Conservation (phyloP, 2,113 vertebrate species). For the Boulengeromyrus knoepffleri region DNA sequence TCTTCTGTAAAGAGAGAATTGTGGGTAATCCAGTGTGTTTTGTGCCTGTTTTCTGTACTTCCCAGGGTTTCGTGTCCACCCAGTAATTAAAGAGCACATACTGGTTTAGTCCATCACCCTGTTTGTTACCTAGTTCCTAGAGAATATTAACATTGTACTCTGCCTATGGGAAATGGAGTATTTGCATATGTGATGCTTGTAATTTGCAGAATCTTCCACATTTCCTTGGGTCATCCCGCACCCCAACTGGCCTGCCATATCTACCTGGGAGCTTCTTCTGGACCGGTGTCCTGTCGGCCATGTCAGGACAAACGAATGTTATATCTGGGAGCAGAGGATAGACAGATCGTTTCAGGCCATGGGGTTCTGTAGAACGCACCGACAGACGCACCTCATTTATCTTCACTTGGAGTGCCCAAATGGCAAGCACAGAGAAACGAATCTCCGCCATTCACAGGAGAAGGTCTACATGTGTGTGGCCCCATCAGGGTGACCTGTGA, state of each 20-base stretch:
- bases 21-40: background rate
- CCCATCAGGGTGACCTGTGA: background rate
- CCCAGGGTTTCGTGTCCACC: background rate
- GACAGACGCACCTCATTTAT: background rate
- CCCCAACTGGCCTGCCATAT: background rate
- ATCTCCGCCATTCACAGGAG: background rate
- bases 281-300: conserved; percentile 56
- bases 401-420: background rate
- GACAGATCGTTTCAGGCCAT: background rate
- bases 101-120: background rate
- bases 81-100: background rate
- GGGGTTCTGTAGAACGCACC: background rate
- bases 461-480: background rate
- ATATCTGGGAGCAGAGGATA: conserved; percentile 52
- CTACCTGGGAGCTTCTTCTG: conserved; percentile 87
- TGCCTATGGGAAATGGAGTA: background rate
- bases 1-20: background rate
- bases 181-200: background rate
- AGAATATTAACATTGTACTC: background rate
- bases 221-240: background rate
- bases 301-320: conserved; percentile 74
- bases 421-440: background rate
- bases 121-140: background rate
- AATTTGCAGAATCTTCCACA: background rate
- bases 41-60: background rate